Base-by-base conservation (phyloP, 1,140 invertebrate genomes). In the Drosophila miranda region DNA sequence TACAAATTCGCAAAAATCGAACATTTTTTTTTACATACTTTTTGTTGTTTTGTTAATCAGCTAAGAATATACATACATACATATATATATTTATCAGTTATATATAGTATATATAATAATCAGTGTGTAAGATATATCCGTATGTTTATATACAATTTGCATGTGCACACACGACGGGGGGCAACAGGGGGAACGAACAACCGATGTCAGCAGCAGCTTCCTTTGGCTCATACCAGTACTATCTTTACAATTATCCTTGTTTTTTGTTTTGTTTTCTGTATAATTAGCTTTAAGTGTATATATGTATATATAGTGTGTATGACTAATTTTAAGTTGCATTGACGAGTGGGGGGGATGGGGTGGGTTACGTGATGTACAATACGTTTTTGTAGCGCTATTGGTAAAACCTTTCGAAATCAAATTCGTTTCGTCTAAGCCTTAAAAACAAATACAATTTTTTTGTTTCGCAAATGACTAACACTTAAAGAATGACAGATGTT, bases 291-390 rank as follows among this genome's bases (percentile, higher is more conserved):
- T 46, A 19, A 21, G 45, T 21, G 14, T 46, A 46, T 19, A 46
- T 21, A 19, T 14, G 9, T 53, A 74, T 57, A 77, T 58, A 67
- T 55, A 57, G 44, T 48, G 60, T 73, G 50, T 75, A 73, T 77
- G 66, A 59, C 44, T 78, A 75, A 82, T 72, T 42, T 44, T 72
- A 53, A 14, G 61, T 61, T 86, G 81, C 73, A 87, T 84, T 84
- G 77, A 74, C 60, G 57, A 60, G 56, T 54, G 49, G 50, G 55
- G 55, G 23, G 55, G 28, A 43, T 38, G n/a, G 63, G 64, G 64
- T 67, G 64, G 64, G 34, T 13, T 13, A 38, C 34, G 64, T 68
- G 62, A 68, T 77, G 61, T 74, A 77, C 67, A 81, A 81, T 80
- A 80, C 78, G 64, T 59, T 80, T 55, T 43, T 66, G 57, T 63